Conservation (phyloP, 1,140 invertebrate genomes). For the Polypedilum pembai region DNA sequence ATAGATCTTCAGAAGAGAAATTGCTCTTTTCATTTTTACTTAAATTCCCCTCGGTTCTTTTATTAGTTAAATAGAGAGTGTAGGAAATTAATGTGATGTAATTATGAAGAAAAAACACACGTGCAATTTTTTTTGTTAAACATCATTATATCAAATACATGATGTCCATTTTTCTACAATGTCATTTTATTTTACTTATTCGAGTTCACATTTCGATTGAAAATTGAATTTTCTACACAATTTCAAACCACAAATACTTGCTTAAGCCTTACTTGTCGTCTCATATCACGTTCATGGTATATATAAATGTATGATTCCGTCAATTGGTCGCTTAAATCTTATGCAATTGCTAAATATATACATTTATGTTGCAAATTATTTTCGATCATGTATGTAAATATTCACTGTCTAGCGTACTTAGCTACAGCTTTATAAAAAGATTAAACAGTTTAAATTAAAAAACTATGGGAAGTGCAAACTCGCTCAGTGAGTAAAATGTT, state of each 20-base stretch:
- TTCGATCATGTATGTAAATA: constrained; percentile 1
- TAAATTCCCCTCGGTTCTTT: background rate
- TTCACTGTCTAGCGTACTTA: background rate
- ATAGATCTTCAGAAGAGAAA: background rate
- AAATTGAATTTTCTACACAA: too few relatives aligned
- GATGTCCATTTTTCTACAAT: background rate
- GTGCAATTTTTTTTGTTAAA: background rate
- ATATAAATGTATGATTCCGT: background rate
- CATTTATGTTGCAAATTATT: constrained; percentile 19
- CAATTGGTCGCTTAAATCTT: background rate
- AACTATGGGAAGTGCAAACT: background rate
- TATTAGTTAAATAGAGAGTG: background rate
- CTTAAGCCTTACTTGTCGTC: too few relatives aligned
- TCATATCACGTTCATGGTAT: too few relatives aligned
- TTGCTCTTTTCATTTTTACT: background rate
- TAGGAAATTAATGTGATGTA: constrained; percentile 18
- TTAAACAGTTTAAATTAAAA: background rate
- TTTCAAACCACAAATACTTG: too few relatives aligned
- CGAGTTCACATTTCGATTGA: too few relatives aligned
- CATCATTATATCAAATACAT: background rate
- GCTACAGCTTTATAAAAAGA: background rate
- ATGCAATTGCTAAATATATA: constrained; percentile 4
- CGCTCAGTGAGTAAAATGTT: background rate
- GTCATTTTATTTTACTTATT: too few relatives aligned
- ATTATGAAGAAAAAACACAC: background rate